Evolutionary conservation across 2,888 invertebrate genomes (phyloP), one percentile per base, ranked within the genome.

Genomic region (Caenorhabditis wallacei): DNA sequence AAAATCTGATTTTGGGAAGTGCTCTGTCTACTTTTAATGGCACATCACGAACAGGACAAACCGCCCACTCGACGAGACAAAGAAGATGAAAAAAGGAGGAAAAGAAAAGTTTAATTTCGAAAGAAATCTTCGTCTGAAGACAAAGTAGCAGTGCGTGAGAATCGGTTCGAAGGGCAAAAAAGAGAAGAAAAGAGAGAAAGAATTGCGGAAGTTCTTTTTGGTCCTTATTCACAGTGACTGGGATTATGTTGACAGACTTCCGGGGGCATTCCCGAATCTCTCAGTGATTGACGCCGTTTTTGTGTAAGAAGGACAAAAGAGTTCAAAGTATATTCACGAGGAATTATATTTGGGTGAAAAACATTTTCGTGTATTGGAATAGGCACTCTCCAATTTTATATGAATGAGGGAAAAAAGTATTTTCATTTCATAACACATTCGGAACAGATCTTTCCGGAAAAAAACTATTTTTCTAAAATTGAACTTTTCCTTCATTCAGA

Each of bases 191-290:
- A 48, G 5, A 18, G 46, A 18, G 46, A 40, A 40, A 59, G 37
- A 22, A 68, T 68, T 76, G 68, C 76, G 76, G 68, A 75, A 75
- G 75, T 75, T 75, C 75, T 56, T 53, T 46, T 74, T 64, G 43
- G 53, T 53, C 63, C 56, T 51, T 35, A 22, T 64, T 64, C 30
- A 40, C 16, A 26, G 16, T 24, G 26, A n/a, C 43, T 40, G 20
- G 72, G 72, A 54, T 64, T 74, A 74, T 64, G 46, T 54, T 51
- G 63, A 46, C 54, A 43, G 72, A 56, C 74, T 74, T 74, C 74
- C 74, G 64, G 56, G 54, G 43, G 37, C 56, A 56, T 56, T 64
- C 48, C 56, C 18, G 53, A 63, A n/a, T n/a, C n/a, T 71, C 59
- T 59, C 61, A 72, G 24, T 37, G 53, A 63, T 43, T 37, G 71